Evolutionary conservation across 2,797 vertebrate species (phyloP), one percentile per base, ranked within the genome.

Genomic region (Hypotaenidia philippensis): DNA sequence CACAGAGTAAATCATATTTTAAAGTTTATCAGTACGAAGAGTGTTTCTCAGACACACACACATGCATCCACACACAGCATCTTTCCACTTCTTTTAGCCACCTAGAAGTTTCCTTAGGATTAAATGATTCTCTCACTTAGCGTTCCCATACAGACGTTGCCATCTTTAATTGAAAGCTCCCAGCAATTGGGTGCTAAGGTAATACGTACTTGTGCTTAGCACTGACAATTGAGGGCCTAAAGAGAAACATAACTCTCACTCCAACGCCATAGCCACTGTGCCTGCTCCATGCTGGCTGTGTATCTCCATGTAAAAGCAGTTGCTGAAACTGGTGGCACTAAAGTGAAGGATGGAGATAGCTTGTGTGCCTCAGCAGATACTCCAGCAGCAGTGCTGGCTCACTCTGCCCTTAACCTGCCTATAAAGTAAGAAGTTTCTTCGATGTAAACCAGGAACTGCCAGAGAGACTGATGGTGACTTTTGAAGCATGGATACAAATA

Each of bases 1-100:
- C 85, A 89, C 90, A 89, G 87, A n/a, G 14, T 92, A 97, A 97
- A 97, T 97, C 92, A 94, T 95, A 93, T 96, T 97, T 97, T 88
- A 89, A 96, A 96, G 72, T 97, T 94, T 95, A 93, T 95, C 83
- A 59, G 87, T 86, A 93, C 0, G 6, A 93, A 86, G 81, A 63
- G 38, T 72, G 45, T 96, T 94, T 75, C 89, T 94, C 52, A 80
- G 68, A 55, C 84, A 53, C 38, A 20, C 45, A 50, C 80, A 44
- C 66, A 41, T 32, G 84, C 52, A 72, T 69, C 49, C 81, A 55
- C 60, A 50, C 61, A 60, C 41, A 79, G 63, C 69, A 83, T 79
- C 45, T 81, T 77, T 68, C 32, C 56, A 56, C 44, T 77, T 74
- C 74, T 74, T 83, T 77, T 41, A 76, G 40, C 57, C 68, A 65